Evolutionary conservation across 35 echinoderm and acorn worm species (phyloP).

Genomic region (Ptychodera flava): DNA sequence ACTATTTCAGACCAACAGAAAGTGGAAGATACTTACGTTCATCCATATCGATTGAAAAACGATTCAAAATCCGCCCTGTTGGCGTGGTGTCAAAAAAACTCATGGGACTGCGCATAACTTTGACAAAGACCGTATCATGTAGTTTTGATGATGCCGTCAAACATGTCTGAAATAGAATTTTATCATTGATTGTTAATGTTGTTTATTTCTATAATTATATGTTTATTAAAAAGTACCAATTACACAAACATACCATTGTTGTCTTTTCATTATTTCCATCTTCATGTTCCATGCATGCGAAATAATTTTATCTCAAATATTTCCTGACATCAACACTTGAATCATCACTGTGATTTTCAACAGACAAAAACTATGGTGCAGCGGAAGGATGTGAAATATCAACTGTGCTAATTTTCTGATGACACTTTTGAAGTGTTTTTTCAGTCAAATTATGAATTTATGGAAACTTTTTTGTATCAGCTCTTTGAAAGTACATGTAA

Average conservation of each 20-base stretch:
- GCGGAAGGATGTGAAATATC: too few species aligned
- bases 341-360: background rate
- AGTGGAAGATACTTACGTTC: slow-evolving; percentile 86
- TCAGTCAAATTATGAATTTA: too few species aligned
- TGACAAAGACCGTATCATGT: slow-evolving; percentile 57
- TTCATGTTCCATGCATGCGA: background rate
- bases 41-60: slow-evolving; percentile 92
- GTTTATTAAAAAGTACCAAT: background rate
- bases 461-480: too few species aligned
- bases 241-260: background rate
- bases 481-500: too few species aligned
- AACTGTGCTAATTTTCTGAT: too few species aligned
- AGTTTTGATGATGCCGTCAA: slow-evolving; percentile 59
- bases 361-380: too few species aligned
- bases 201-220: background rate
- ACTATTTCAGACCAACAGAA: too few species aligned
- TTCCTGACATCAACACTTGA: background rate
- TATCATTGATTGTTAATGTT: background rate
- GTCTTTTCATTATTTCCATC: background rate
- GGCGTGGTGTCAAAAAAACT: slow-evolving; percentile 96
- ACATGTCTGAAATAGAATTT: slow-evolving; percentile 26
- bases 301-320: background rate
- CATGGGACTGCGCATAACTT: slow-evolving; percentile 79
- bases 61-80: slow-evolving; percentile 64
- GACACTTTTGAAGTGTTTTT: too few species aligned